Conservation (phyloP, 1,140 invertebrate genomes). For the Bicyclus anynana region DNA sequence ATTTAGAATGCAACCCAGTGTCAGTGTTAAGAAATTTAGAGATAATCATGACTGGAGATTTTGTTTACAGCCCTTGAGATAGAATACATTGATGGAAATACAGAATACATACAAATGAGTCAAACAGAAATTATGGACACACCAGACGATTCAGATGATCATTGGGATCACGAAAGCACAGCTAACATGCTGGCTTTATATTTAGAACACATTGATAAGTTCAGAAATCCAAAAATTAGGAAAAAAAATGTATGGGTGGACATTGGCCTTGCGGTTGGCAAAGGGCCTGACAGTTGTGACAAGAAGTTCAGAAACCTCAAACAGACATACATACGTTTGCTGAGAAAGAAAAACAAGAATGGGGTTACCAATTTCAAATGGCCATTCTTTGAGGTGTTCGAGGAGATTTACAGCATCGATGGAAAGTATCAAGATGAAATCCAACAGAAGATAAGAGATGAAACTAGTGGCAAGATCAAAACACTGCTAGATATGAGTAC, state of each 20-base stretch:
- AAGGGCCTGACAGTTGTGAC: conserved; percentile 61
- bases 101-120: conserved; percentile 47
- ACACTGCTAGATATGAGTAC: conserved; percentile 46
- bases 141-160: conserved; percentile 54
- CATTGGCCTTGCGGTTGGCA: conserved; percentile 50
- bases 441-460: conserved; percentile 56
- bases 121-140: conserved; percentile 49
- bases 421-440: conserved; percentile 64
- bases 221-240: conserved; percentile 64
- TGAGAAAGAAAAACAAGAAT: conserved; percentile 56
- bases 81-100: conserved; percentile 47
- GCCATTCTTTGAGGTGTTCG: conserved; percentile 66
- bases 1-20: background rate
- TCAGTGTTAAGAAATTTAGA: conserved; percentile 7
- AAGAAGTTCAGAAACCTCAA: conserved; percentile 71
- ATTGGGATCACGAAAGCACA: conserved; percentile 60
- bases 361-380: conserved; percentile 51
- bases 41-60: conserved; percentile 31
- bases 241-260: conserved; percentile 70
- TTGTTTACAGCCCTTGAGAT: conserved; percentile 63
- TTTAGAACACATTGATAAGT: conserved; percentile 62
- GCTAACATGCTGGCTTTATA: conserved; percentile 52
- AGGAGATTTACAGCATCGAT: conserved; percentile 60
- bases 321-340: conserved; percentile 59
- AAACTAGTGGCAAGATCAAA: conserved; percentile 48